Evolutionary conservation across 2,797 vertebrate genomes (phyloP), one percentile per base, ranked within the genome.

Genomic region (Falco biarmicus): DNA sequence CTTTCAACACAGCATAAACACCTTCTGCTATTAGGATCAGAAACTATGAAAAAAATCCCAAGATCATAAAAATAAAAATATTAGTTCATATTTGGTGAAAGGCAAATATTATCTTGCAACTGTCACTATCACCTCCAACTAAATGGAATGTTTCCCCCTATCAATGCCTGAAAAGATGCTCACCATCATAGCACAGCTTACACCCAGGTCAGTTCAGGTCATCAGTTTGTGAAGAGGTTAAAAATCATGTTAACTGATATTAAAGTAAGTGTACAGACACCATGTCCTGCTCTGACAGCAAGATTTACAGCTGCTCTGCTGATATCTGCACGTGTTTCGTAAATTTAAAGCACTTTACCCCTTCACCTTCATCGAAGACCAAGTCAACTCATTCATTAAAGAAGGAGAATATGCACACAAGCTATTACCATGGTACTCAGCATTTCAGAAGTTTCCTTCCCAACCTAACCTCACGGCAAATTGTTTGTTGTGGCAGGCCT

Each of bases 341-440:
- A 64, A n/a, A 15, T 31, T 66, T 26, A 66, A 1, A 1, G 56
- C 7, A 47, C 28, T 14, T 57, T 22, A 76, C 8, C 71, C 3
- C 0, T 28, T 61, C 0, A 1, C 25, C 37, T 57, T 82, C 61
- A 28, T 45, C 4, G n/a, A 57, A 13, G 41, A 32, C 15, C 5
- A 34, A 29, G 53, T 37, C 37, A 56, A 11, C 37, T 31, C 37
- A 7, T 5, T 39, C 10, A 2, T 22, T 50, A 31, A 39, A 39
- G 59, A 20, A 32, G 25, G 15, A 63, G 61, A 64, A 45, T 1
- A 39, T 1, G 6, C 51, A 39, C 31, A 17, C 0, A 1, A 65
- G 73, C 39, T 32, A 19, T 15, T 11, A 41, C 26, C 17, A 8
- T 0, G 4, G 47, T 5, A 41, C 1, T 1, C 43, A 18, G 71